These are phyloP conservation scores for Pseudonaja textilis DNA, from an alignment of 2,113 vertebrate species.

Conservation along the genomic window DNA sequence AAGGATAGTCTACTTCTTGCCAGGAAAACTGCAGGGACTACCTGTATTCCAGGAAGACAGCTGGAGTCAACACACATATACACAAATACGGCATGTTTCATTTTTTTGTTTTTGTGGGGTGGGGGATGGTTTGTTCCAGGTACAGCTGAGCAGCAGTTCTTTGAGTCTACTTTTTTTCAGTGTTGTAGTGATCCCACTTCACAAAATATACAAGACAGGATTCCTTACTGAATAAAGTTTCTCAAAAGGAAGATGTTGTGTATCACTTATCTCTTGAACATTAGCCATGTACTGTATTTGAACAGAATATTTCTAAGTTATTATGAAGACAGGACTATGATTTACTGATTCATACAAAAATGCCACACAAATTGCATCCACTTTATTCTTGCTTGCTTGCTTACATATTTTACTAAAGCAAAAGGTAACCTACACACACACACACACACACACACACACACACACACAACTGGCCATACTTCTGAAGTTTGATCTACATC, in stretches of 20 bases:
- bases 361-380: background rate
- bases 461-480: background rate
- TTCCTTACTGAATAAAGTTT: background rate
- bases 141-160: background rate
- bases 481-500: constrained; percentile 14
- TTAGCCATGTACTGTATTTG: background rate
- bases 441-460: too few species aligned
- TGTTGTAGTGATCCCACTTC: background rate
- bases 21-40: background rate
- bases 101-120: background rate
- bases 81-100: background rate
- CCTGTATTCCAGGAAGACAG: background rate
- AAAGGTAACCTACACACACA: background rate
- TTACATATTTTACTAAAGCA: constrained; percentile 1
- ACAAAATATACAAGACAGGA: background rate
- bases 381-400: background rate
- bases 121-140: background rate
- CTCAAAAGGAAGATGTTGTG: background rate
- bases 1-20: background rate
- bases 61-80: background rate
- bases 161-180: background rate
- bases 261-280: background rate
- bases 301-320: background rate
- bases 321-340: background rate
- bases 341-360: background rate